These are phyloP conservation scores for Euplexia lucipara DNA, from an alignment of 2,888 invertebrate species.

Conservation along the genomic window DNA sequence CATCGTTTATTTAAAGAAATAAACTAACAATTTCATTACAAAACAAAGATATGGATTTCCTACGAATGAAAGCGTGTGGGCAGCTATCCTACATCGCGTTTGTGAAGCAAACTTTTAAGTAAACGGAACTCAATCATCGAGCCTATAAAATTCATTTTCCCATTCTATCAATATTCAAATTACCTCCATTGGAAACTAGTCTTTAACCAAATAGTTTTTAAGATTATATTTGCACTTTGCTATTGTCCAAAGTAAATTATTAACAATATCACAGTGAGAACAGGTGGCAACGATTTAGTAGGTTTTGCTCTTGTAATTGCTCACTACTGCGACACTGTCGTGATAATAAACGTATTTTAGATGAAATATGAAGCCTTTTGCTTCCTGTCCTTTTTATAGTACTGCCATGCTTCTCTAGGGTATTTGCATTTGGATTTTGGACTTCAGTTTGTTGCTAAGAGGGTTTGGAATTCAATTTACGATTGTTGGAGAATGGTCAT, in stretches of 20 bases:
- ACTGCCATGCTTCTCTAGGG: background rate
- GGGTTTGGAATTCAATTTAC: slow-evolving; percentile 36
- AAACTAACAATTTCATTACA: slow-evolving; percentile 88
- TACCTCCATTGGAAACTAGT: slow-evolving; percentile 59
- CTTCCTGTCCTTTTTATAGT: slow-evolving; percentile 36
- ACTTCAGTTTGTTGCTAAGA: slow-evolving; percentile 6
- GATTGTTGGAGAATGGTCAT: slow-evolving; percentile 25
- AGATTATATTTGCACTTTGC: slow-evolving; percentile 58
- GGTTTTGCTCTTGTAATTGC: slow-evolving; percentile 86
- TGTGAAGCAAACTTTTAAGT: slow-evolving; percentile 43
- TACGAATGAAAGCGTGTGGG: slow-evolving; percentile 89
- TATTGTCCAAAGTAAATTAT: slow-evolving; percentile 74
- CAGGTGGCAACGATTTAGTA: slow-evolving; percentile 85
- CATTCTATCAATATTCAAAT: slow-evolving; percentile 33
- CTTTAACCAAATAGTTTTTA: slow-evolving; percentile 51
- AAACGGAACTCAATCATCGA: slow-evolving; percentile 65
- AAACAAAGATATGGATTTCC: slow-evolving; percentile 86
- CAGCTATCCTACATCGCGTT: slow-evolving; percentile 80
- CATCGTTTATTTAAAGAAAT: slow-evolving; percentile 85
- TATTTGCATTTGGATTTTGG: background rate
- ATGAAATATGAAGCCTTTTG: slow-evolving; percentile 76
- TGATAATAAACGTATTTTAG: slow-evolving; percentile 78
- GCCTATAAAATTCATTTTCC: slow-evolving; percentile 65
- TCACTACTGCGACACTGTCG: slow-evolving; percentile 79
- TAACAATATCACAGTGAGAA: slow-evolving; percentile 82